Evolutionary conservation across 2,113 vertebrate species (phyloP).

Genomic region (Melospiza georgiana): DNA sequence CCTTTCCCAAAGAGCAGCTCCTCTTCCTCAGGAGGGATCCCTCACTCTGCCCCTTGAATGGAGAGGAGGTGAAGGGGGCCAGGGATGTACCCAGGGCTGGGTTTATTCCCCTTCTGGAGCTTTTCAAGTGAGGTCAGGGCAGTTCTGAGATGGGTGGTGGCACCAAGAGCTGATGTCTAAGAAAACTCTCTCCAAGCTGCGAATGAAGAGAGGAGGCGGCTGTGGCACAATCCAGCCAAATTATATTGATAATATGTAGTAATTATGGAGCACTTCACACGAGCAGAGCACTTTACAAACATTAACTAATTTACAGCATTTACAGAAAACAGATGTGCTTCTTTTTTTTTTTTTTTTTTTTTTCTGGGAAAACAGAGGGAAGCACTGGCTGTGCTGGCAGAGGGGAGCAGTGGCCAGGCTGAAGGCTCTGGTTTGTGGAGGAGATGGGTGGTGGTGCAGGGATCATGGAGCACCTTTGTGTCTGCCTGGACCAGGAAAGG

Average conservation of each 20-base stretch:
- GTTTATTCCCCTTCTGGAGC: background rate
- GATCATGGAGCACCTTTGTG: background rate
- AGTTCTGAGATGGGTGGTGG: background rate
- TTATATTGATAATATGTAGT: constrained; percentile 59
- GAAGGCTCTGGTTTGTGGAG: background rate
- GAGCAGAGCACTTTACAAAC: constrained; percentile 67
- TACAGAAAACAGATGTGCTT: constrained; percentile 54
- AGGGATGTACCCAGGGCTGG: background rate
- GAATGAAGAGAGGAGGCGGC: background rate
- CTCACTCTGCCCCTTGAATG: background rate
- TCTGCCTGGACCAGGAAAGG: background rate
- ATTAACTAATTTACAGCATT: constrained; percentile 71
- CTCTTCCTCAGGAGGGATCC: background rate
- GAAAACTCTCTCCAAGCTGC: background rate
- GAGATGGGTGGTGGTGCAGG: background rate
- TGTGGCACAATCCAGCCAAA: constrained; percentile 51
- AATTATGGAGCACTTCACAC: constrained; percentile 63
- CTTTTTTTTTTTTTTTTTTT: constrained; percentile 19
- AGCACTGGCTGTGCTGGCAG: background rate
- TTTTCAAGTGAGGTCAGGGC: background rate
- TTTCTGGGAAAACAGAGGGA: background rate
- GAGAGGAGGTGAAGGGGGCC: fast-evolving
- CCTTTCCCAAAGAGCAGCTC: background rate
- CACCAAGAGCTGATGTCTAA: background rate
- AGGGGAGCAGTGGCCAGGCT: background rate